phyloP scores from a whole-genome alignment of 2,113 vertebrate species.

The Aspiorhynchus laticeps region DNA sequence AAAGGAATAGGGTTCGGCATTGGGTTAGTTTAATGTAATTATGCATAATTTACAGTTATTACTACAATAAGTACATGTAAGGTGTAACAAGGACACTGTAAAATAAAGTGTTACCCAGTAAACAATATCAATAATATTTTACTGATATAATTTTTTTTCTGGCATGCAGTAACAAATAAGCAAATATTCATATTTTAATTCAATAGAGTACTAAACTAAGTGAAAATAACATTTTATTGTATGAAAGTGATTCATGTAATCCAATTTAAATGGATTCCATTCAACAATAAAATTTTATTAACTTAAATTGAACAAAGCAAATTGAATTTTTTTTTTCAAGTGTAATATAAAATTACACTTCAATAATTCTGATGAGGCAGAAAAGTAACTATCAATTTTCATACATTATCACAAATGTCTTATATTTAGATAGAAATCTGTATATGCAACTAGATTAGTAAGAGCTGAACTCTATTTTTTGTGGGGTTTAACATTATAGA shows the following conservation, averaged over 20 bases:
- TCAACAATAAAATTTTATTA: not conserved
- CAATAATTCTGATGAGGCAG: not conserved
- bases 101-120: not conserved
- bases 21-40: too few relatives aligned
- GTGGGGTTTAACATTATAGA: not conserved
- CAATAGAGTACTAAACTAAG: not conserved
- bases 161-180: not conserved
- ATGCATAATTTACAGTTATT: not conserved
- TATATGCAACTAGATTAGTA: not conserved
- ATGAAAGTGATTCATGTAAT: not conserved
- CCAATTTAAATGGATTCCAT: not conserved
- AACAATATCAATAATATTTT: not conserved
- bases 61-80: not conserved
- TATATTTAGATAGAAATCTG: constrained; percentile 8
- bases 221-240: not conserved
- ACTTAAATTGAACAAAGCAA: not conserved
- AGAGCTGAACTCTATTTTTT: constrained; percentile 22
- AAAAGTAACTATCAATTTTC: not conserved
- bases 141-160: not conserved
- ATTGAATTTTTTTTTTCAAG: not conserved
- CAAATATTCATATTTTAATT: not conserved
- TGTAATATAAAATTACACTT: not conserved
- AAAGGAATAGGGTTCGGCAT: not conserved
- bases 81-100: not conserved
- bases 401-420: not conserved